Base-by-base conservation (phyloP, 2,888 invertebrate species). In the Drosophila austrosaltans region DNA sequence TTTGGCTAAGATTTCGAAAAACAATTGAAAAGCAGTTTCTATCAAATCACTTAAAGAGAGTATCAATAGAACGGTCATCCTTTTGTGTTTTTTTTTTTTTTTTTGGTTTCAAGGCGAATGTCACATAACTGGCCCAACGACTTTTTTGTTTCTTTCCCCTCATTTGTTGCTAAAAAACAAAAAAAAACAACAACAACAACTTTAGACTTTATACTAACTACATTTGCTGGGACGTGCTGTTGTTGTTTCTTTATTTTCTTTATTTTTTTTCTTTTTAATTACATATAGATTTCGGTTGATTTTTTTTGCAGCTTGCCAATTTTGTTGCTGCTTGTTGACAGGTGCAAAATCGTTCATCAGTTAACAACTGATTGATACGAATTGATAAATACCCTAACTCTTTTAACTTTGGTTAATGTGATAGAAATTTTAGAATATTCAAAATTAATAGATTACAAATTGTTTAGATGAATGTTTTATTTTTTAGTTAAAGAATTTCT, bases 201-300 rank as follows among this genome's bases (percentile, higher is more conserved):
- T 48, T 12, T 4, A 25, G 48, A 48, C 48, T 48, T 48, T 48
- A 48, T 48, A 25, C 22, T 25, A 48, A 48, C 48, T 48, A 25
- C 10, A 48, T 56, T 48, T 70, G 53, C 69, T 44, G 42, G 42
- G 12, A 62, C 74, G 60, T 53, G 44, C 40, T 67, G 32, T 57
- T 42, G 44, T 58, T 63, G 44, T 63, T 54, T 59, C 16, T 36
- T 32, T 40, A 30, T 42, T 6, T 48, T 36, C 53, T 61, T 48
- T 57, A 7, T 36, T 56, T 61, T 48, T 57, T 8, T 36, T 56
- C 57, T 59, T 42, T 79, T 84, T 87, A 82, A 87, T 82, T 87
- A 85, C 79, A 75, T 84, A 81, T 87, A 84, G 87, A 82, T 82
- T 82, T 82, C 61, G 81, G 66, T 40, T 39, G 54, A 54, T 74